Evolutionary conservation across 2,797 vertebrate species (phyloP), one percentile per base, ranked within the genome.

Genomic region (Amniataba percoides): DNA sequence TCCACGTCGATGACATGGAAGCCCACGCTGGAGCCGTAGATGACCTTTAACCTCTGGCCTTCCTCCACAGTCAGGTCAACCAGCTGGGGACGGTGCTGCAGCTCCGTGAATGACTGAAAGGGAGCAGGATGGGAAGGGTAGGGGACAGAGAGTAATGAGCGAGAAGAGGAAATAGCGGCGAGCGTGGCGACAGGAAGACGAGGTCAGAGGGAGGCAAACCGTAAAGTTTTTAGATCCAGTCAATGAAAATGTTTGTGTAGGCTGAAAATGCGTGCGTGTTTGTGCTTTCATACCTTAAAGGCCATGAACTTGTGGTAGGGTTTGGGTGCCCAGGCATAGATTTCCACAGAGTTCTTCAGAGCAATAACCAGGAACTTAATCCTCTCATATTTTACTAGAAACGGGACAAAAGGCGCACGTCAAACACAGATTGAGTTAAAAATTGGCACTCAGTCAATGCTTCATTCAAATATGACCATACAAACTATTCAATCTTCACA

Each of bases 251-350:
- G 4, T 27, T 43, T 15, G 4, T 12, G 18, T 31, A 16, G 16
- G 9, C 4, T 27, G 7, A 19, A n/a, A 57, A 19, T n/a, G 18
- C 31, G 7, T 51, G 14, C 23, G 23, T 18, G 25, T 51, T 14
- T 49, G 23, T 53, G 27, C 7, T 13, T 55, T 11, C 12, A 1
- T 83, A 93, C 97, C 96, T 98, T 98, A 89, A 98, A 98, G 89
- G 97, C 97, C 97, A 98, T 98, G 92, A 98, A 98, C 87, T 98
- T 98, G 93, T 98, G 97, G 92, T 98, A 98, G 42, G 97, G 97
- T 89, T 97, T 97, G 9, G 97, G 97, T 2, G 97, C 97, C 97
- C 97, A 98, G 76, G 97, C 97, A 2, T 98, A 98, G 55, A 98
- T 97, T 89, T 97, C 97, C 83, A 98, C 97, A 0, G 97, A 95